Evolutionary conservation across 2,888 invertebrate genomes (phyloP).

Genomic region (Luffia ferchaultella): DNA sequence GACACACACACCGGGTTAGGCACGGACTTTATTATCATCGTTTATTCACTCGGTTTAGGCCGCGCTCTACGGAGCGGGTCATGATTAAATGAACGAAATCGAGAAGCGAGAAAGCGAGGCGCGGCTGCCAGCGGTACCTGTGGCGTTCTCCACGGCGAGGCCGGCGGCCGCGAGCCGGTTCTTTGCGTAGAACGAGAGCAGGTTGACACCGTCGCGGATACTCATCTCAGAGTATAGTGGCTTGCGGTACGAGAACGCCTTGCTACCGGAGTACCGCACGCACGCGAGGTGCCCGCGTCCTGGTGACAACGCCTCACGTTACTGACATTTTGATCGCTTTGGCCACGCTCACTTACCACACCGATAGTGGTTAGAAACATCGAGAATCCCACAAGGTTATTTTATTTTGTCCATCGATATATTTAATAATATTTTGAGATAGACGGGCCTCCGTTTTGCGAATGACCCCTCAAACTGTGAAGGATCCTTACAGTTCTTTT

Average conservation of each 20-base stretch:
- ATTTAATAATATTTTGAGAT: too few relatives aligned
- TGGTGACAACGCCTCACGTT: conserved; percentile 61
- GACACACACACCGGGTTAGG: conserved; percentile 65
- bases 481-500: too few relatives aligned
- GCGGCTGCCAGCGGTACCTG: conserved; percentile 41
- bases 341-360: too few relatives aligned
- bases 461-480: too few relatives aligned
- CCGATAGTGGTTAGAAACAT: too few relatives aligned
- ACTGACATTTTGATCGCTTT: too few relatives aligned
- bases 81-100: conserved; percentile 3
- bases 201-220: conserved; percentile 85
- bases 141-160: conserved; percentile 49
- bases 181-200: conserved; percentile 87
- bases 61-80: conserved; percentile 15
- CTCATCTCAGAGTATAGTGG: conserved; percentile 78
- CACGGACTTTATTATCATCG: conserved; percentile 47
- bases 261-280: conserved; percentile 84
- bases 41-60: conserved; percentile 16
- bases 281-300: conserved; percentile 86
- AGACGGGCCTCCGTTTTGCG: too few relatives aligned
- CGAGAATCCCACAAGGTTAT: too few relatives aligned
- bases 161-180: conserved; percentile 74
- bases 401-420: too few relatives aligned
- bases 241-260: conserved; percentile 78
- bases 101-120: conserved; percentile 42